These are phyloP conservation scores for Trichopoda pennipes DNA, from an alignment of 2,888 invertebrate species.

Conservation along the genomic window DNA sequence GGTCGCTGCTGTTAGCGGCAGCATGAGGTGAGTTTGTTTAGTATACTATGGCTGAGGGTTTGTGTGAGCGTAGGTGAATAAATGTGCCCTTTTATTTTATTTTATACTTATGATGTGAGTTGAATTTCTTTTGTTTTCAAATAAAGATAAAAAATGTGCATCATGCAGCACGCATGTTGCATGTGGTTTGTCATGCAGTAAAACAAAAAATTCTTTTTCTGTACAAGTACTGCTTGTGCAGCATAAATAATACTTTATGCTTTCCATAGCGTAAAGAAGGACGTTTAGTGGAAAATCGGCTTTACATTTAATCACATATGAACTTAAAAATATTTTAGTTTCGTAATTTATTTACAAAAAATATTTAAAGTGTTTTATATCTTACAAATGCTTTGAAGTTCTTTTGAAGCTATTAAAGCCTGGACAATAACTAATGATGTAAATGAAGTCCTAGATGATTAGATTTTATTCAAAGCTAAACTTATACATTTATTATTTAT, in stretches of 20 bases:
- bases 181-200: conserved; percentile 30
- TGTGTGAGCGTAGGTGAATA: conserved; percentile 1
- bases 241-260: conserved; percentile 26
- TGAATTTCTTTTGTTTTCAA: conserved; percentile 30
- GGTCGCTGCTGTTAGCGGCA: background rate
- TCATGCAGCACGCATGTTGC: conserved; percentile 57
- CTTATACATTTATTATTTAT: too few relatives aligned
- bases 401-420: too few relatives aligned
- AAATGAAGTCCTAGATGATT: too few relatives aligned
- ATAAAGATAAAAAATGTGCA: conserved; percentile 29
- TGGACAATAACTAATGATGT: too few relatives aligned
- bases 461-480: too few relatives aligned
- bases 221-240: conserved; percentile 5
- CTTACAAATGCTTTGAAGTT: too few relatives aligned
- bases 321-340: too few relatives aligned
- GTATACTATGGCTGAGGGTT: conserved; percentile 2
- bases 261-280: background rate
- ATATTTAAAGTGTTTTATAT: background rate
- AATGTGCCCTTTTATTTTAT: conserved; percentile 62
- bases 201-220: background rate
- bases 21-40: conserved; percentile 49
- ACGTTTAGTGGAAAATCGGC: too few relatives aligned
- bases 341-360: too few relatives aligned
- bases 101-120: conserved; percentile 22
- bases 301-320: too few relatives aligned